Evolutionary conservation across 92 coral and sea anemone species (phyloP).

Genomic region (Parazoanthus darwini): DNA sequence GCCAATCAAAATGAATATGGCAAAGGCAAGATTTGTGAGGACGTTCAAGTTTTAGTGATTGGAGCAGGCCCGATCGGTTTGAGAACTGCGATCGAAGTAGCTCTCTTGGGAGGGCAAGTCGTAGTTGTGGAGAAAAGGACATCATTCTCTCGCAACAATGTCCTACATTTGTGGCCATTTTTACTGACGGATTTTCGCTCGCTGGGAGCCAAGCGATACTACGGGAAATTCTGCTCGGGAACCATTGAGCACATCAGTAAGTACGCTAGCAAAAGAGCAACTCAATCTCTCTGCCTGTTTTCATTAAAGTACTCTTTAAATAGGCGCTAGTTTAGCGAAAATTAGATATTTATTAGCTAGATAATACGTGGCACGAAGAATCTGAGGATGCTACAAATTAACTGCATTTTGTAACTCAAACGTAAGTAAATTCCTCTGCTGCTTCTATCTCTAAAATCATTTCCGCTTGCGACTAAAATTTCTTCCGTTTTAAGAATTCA

Average conservation of each 20-base stretch:
- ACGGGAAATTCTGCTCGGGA: slow-evolving; percentile 96
- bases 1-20: slow-evolving; percentile 91
- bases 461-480: slow-evolving; percentile 27
- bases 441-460: background rate
- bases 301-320: slow-evolving; percentile 15
- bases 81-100: slow-evolving; percentile 93
- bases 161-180: slow-evolving; percentile 96
- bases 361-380: slow-evolving; percentile 11
- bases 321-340: background rate
- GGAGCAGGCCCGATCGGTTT: slow-evolving; percentile 96
- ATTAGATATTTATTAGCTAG: background rate
- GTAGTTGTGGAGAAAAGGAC: slow-evolving; percentile 89
- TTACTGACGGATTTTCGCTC: slow-evolving; percentile 90
- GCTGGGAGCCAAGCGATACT: slow-evolving; percentile 93
- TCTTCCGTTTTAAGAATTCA: slow-evolving; percentile 10
- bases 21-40: slow-evolving; percentile 89
- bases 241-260: slow-evolving; percentile 95
- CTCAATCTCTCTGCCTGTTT: background rate
- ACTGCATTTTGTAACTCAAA: background rate
- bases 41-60: slow-evolving; percentile 82
- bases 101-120: slow-evolving; percentile 91
- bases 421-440: slow-evolving; percentile 14
- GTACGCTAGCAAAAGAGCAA: slow-evolving; percentile 41
- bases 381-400: background rate
- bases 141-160: slow-evolving; percentile 85